Conservation (phyloP, 2,113 vertebrate genomes). For the Thermophis baileyi region DNA sequence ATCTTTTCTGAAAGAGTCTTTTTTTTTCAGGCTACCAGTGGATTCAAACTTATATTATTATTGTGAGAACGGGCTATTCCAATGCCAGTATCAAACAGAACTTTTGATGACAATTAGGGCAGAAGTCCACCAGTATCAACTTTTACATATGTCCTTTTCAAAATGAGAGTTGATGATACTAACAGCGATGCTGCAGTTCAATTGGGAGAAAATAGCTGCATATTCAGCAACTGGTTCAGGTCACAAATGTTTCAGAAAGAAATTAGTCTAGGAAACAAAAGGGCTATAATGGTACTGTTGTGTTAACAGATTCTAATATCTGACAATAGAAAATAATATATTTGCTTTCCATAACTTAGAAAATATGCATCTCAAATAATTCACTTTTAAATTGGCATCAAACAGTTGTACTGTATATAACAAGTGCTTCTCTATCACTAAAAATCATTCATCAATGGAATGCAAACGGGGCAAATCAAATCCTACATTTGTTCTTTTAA, state of each 20-base stretch:
- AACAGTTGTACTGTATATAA: background rate
- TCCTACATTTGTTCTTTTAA: background rate
- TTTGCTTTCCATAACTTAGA: background rate
- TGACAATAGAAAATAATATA: background rate
- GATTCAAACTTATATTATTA: background rate
- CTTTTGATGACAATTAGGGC: constrained; percentile 5
- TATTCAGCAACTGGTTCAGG: background rate
- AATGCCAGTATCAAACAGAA: constrained; percentile 14
- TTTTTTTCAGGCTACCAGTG: background rate
- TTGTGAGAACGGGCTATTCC: constrained; percentile 7
- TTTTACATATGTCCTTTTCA: background rate
- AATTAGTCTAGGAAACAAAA: background rate
- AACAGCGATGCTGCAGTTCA: background rate
- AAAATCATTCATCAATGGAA: background rate
- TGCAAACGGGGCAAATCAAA: background rate
- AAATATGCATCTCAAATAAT: background rate
- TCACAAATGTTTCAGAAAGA: background rate
- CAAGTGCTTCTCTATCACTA: background rate
- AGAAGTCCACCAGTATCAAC: background rate
- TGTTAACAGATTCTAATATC: background rate
- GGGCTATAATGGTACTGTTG: background rate
- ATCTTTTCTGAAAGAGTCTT: background rate
- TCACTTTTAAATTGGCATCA: constrained; percentile 33
- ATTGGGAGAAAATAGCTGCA: background rate
- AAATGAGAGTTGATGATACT: constrained; percentile 9